These are phyloP conservation scores for Hydrotaea cyrtoneurina DNA, from an alignment of 2,888 invertebrate genomes.

Conservation along the genomic window DNA sequence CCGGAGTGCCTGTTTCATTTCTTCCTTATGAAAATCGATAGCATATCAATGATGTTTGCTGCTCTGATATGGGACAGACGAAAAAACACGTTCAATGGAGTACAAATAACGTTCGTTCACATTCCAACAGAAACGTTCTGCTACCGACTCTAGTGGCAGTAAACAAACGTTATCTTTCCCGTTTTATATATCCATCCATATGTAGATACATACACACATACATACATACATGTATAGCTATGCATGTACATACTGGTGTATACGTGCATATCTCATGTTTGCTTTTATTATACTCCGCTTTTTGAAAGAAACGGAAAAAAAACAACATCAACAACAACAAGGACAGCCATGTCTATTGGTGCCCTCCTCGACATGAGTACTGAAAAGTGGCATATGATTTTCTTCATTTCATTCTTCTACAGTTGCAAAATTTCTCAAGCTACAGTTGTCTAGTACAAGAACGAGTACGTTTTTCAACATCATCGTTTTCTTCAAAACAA, in stretches of 20 bases:
- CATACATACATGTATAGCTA: not conserved
- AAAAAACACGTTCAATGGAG: constrained; percentile 8
- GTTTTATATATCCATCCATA: not conserved
- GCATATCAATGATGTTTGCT: constrained; percentile 54
- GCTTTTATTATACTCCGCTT: constrained; percentile 8
- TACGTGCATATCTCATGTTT: constrained; percentile 3
- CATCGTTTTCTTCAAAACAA: constrained; percentile 21
- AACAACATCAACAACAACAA: not conserved
- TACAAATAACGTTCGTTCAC: constrained; percentile 2
- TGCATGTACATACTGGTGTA: not conserved
- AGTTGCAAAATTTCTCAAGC: constrained; percentile 24
- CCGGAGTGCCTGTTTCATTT: not conserved
- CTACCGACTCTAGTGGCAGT: constrained; percentile 28
- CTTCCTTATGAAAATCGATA: constrained; percentile 44
- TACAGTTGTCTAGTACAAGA: not conserved
- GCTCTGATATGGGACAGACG: constrained; percentile 26
- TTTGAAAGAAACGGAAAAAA: not conserved
- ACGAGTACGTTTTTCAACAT: not conserved
- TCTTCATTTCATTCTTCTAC: not conserved
- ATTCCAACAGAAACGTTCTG: not conserved
- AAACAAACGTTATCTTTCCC: constrained; percentile 44
- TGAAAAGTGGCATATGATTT: constrained; percentile 22
- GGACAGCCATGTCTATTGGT: constrained; percentile 1
- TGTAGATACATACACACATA: not conserved
- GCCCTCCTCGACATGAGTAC: constrained; percentile 1